Base-by-base conservation (phyloP, 2,888 invertebrate genomes). In the Loripinus fragilis region DNA sequence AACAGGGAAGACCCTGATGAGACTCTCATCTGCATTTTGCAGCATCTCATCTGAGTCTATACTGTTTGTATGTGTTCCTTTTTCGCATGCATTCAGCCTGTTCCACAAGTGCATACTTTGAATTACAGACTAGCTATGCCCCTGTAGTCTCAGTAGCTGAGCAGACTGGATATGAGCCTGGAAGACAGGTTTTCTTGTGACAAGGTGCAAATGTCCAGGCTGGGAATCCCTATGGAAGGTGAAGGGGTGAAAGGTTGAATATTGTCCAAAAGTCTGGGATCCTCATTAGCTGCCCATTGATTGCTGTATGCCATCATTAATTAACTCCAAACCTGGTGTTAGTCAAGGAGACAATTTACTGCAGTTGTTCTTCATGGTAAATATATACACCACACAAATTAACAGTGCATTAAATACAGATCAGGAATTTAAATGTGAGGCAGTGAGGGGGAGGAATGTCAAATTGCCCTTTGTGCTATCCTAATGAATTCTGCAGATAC, bases 381-480 rank as follows among this genome's bases (percentile, higher is more conserved):
- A 60, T 23, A 60, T 33, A 25, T 17, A 60, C 23, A 23, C 60
- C 17, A 20, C 33, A 20, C 33, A 60, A 33, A 60, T 60, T 60
- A 60, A 33, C 60, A 33, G 60, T 25, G 33, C 60, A 60, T 60
- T 60, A 60, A 60, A 60, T 30, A 33, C 33, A 60, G 30, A 23
- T 33, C 12, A 28, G 33, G 60, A 60, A 60, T 60, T 60, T 60
- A 60, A 33, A 60, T 60, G 60, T 60, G 60, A 60, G 60, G 28
- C 33, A 33, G 23, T 30, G 15, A 20, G 15, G 28, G 10, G 60
- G 33, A 60, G 33, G 60, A 60, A 60, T 60, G 60, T 60, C 60
- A 60, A 33, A 60, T 60, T 60, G 60, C 60, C 60, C 60, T 60
- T 60, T 60, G 60, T 60, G 33, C 60, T 8, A 2, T 33, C 17